phyloP scores from a whole-genome alignment of 2,888 invertebrate species.

The Laothoe populi region DNA sequence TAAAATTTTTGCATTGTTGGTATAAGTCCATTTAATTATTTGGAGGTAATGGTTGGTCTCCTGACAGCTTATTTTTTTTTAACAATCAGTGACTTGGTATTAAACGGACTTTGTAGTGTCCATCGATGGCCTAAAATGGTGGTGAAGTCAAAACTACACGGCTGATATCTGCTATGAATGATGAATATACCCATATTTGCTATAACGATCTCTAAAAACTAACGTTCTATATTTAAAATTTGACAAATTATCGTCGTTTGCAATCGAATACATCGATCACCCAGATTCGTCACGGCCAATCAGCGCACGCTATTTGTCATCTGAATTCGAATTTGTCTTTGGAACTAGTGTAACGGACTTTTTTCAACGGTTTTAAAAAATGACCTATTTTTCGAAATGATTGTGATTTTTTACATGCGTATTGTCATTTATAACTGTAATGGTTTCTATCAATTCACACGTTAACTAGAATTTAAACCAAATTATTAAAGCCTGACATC shows the following conservation, averaged over 20 bases:
- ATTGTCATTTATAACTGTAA: not conserved
- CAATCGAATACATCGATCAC: slow-evolving; percentile 69
- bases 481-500: too few species aligned
- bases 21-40: too few species aligned
- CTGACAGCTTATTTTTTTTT: too few species aligned
- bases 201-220: slow-evolving; percentile 21
- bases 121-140: too few species aligned
- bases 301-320: slow-evolving; percentile 71
- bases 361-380: slow-evolving; percentile 28
- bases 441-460: not conserved
- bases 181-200: not conserved
- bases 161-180: too few species aligned
- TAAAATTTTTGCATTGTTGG: too few species aligned
- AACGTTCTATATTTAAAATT: slow-evolving; percentile 52
- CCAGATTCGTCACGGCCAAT: slow-evolving; percentile 74
- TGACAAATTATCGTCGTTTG: slow-evolving; percentile 67
- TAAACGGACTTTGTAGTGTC: too few species aligned
- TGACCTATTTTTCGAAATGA: not conserved
- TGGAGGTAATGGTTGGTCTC: too few species aligned
- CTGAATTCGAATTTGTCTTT: slow-evolving; percentile 46
- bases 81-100: too few species aligned
- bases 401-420: slow-evolving; percentile 6
- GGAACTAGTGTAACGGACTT: slow-evolving; percentile 30
- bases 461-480: too few species aligned
- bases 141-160: too few species aligned